Evolutionary conservation across 2,113 vertebrate genomes (phyloP), one percentile per base, ranked within the genome.

Genomic region (Calcarius ornatus): DNA sequence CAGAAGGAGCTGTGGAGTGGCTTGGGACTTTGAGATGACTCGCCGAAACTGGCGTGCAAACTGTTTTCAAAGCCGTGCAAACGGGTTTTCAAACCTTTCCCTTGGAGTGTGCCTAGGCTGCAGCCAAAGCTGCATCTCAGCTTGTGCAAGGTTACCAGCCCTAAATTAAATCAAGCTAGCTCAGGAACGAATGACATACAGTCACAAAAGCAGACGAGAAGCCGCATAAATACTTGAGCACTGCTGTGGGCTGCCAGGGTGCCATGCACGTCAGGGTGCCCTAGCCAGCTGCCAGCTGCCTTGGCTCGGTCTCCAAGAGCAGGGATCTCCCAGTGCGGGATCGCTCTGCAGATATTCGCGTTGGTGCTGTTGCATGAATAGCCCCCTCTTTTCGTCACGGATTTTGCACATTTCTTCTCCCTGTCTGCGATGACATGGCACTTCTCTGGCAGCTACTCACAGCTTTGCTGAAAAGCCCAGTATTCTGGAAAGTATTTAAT

Each of bases 401-500:
- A 23, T 76, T 91, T 79, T 71, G 88, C 90, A 71, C 60, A 5
- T 81, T 86, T 77, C 40, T 82, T 83, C 53, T 92, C 76, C 69
- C 76, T 5, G 33, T 68, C 82, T 81, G 80, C 17, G 5, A 92
- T 96, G 94, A 95, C 92, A 97, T 35, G 92, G 90, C 94, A 95
- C 60, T 94, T 96, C 95, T 81, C 90, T 42, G 93, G 88, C 91
- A 96, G 84, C 80, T 81, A 7, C 57, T 86, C 69, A 6, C 78
- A 20, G 86, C 86, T 81, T 40, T 85, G 89, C 88, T 78, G 83
- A 93, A 88, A 93, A 95, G 69, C 81, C 72, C 72, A 28, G 56
- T 81, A 90, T 93, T 92, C 79, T 78, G 88, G 76, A 73, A 96
- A 95, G 82, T 84, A 54, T 94, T 95, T 91, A 80, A 86, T 42